These are phyloP conservation scores for Sylvilagus floridanus DNA, from an alignment of 2,797 vertebrate genomes.

Conservation along the genomic window DNA sequence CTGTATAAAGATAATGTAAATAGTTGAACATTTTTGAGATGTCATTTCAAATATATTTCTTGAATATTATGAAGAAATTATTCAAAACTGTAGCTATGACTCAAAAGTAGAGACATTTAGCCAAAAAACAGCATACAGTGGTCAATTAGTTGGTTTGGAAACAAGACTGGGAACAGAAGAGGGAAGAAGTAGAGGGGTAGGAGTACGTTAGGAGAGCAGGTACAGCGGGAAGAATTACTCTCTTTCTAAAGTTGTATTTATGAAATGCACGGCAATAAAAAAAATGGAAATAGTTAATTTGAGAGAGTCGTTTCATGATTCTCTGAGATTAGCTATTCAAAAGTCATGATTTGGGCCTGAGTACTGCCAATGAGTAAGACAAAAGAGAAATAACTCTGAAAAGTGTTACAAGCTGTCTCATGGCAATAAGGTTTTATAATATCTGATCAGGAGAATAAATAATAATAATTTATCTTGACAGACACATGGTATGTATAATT, in stretches of 20 bases:
- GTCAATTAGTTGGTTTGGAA: no score
- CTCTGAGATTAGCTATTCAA: background rate
- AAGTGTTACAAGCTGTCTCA: background rate
- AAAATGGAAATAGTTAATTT: background rate
- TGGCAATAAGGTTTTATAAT: background rate
- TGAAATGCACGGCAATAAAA: no score
- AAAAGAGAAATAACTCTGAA: background rate
- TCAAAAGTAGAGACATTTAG: background rate
- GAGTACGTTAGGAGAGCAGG: no score
- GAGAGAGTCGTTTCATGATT: background rate
- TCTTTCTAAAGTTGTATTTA: no score
- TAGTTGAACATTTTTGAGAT: background rate
- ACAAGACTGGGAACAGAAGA: no score
- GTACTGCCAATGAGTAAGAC: background rate
- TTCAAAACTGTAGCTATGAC: background rate
- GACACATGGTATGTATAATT: background rate
- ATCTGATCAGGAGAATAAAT: background rate
- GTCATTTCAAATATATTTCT: background rate
- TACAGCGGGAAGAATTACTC: no score
- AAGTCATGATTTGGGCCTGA: background rate
- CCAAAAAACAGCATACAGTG: background rate
- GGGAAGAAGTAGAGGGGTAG: no score
- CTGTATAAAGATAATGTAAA: background rate
- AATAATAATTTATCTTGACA: background rate
- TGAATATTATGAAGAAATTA: background rate